phyloP scores from a whole-genome alignment of 2,888 invertebrate genomes.

The Oeneis ivallda region DNA sequence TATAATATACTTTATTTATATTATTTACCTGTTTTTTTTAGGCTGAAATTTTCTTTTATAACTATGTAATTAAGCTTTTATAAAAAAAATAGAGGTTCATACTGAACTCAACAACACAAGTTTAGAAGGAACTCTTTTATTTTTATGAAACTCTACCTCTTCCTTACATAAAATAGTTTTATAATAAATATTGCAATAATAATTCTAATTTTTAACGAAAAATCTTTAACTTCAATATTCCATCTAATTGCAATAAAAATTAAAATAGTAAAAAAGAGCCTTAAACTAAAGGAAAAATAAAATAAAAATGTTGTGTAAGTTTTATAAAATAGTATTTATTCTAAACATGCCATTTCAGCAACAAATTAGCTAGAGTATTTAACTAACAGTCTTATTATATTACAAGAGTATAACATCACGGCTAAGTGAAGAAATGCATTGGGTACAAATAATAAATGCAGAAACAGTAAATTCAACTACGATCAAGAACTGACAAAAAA shows the following conservation, averaged over 20 bases:
- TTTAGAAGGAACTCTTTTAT: neutral
- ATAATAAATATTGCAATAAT: neutral
- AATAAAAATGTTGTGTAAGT: constrained; percentile 43
- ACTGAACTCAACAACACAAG: no score
- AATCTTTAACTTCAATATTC: neutral
- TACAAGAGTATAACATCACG: constrained; percentile 75
- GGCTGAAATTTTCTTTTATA: no score
- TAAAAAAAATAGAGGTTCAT: no score
- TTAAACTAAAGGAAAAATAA: constrained; percentile 31
- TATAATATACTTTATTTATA: no score
- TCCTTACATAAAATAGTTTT: neutral
- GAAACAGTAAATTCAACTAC: constrained; percentile 48
- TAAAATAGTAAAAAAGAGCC: neutral
- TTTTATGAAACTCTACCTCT: neutral
- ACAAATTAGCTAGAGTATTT: constrained; percentile 74
- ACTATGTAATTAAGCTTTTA: no score
- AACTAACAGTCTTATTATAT: constrained; percentile 79
- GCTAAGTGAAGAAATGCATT: constrained; percentile 70
- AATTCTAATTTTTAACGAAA: neutral
- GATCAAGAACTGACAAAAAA: constrained; percentile 41
- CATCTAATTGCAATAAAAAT: neutral
- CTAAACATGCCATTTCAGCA: constrained; percentile 61
- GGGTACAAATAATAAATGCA: constrained; percentile 64
- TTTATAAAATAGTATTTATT: constrained; percentile 63
- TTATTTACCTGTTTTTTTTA: no score